Conservation (phyloP, 2,797 vertebrate genomes). For the Chelonia mydas region DNA sequence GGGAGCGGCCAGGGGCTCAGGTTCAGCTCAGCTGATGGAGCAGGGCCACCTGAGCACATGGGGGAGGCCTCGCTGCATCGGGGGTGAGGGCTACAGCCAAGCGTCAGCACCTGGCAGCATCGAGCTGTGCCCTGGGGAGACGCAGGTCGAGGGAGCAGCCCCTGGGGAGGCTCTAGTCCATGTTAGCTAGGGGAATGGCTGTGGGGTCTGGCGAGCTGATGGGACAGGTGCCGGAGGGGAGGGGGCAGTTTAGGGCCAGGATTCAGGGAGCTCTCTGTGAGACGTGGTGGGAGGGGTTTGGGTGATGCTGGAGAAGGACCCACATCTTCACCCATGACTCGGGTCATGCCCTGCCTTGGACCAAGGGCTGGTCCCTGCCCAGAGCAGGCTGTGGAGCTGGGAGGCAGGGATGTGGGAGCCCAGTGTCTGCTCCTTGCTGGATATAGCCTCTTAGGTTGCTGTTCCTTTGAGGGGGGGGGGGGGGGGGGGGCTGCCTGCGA, state of each 20-base stretch:
- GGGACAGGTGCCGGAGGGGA: not conserved
- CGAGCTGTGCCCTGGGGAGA: too few species aligned
- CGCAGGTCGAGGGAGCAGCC: not conserved
- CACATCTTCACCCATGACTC: too few species aligned
- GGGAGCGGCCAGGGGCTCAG: too few species aligned
- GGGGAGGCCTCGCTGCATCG: too few species aligned
- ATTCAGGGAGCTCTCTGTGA: not conserved
- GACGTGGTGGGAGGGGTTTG: too few species aligned
- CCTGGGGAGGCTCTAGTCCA: too few species aligned
- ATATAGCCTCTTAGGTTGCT: too few species aligned
- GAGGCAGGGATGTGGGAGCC: not conserved
- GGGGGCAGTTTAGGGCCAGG: not conserved
- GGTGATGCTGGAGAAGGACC: not conserved
- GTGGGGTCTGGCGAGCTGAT: not conserved
- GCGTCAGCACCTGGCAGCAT: too few species aligned
- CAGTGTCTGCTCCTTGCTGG: too few species aligned
- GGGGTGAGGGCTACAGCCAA: too few species aligned
- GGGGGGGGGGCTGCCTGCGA: not conserved
- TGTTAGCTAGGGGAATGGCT: not conserved
- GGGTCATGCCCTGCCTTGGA: not conserved
- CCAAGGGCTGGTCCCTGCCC: not conserved
- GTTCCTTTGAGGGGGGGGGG: not conserved
- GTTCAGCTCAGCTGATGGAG: too few species aligned
- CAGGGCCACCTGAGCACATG: too few species aligned
- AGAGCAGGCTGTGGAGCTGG: not conserved